phyloP scores from a whole-genome alignment of 2,797 vertebrate genomes.

The Garrulus glandarius region DNA sequence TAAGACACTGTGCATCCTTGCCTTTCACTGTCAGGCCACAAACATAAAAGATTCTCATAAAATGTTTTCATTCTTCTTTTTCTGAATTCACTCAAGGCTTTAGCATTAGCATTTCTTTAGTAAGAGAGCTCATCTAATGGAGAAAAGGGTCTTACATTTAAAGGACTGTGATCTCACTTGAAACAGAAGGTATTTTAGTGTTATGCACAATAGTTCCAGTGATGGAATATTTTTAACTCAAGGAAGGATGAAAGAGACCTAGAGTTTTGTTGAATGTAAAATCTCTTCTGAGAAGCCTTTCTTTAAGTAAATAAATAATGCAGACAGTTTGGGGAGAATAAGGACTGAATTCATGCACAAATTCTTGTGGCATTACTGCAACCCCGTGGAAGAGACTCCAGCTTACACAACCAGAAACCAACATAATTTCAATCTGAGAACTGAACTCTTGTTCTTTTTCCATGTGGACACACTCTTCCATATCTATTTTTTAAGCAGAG shows the following conservation, averaged over 20 bases:
- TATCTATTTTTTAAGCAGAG: background rate
- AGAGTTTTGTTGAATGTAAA: background rate
- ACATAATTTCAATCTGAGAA: background rate
- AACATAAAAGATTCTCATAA: background rate
- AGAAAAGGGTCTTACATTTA: background rate
- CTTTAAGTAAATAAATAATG: background rate
- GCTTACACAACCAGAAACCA: background rate
- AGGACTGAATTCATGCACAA: slow-evolving; percentile 13
- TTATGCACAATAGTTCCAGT: background rate
- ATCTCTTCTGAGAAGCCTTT: background rate
- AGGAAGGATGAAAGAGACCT: background rate
- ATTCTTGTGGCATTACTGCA: background rate
- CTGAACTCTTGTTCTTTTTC: background rate
- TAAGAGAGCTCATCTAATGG: background rate
- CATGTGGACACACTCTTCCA: background rate
- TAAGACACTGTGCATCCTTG: background rate
- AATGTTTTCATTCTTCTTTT: background rate
- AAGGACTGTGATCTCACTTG: background rate
- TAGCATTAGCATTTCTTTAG: background rate
- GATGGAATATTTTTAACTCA: background rate
- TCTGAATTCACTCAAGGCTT: background rate
- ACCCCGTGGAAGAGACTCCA: background rate
- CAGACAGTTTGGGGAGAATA: background rate
- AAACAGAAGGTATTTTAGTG: background rate
- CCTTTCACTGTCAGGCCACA: background rate